Evolutionary conservation across 2,797 vertebrate genomes (phyloP).

Genomic region (Siniperca obscura): DNA sequence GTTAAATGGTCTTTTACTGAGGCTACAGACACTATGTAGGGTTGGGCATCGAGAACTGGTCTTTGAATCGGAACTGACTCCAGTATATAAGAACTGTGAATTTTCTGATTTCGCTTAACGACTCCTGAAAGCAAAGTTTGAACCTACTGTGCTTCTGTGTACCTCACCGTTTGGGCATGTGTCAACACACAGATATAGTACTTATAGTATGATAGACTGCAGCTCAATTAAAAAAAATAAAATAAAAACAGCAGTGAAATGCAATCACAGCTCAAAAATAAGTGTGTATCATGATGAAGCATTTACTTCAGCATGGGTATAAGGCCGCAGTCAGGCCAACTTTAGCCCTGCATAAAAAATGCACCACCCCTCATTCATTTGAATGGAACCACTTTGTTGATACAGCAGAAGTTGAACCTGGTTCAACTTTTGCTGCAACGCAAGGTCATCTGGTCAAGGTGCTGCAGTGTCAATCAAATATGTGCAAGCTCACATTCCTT

Average conservation of each 20-base stretch:
- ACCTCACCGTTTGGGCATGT: not conserved
- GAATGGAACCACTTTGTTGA: not conserved
- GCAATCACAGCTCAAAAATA: not conserved
- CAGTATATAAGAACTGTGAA: not conserved
- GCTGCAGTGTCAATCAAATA: not conserved
- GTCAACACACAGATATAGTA: not conserved
- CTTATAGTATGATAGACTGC: not conserved
- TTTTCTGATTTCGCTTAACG: not conserved
- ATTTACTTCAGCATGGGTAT: not conserved
- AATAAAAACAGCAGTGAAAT: not conserved
- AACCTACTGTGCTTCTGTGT: not conserved
- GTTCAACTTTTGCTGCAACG: not conserved
- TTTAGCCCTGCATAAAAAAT: not conserved
- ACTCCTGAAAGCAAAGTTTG: not conserved
- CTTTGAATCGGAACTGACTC: not conserved
- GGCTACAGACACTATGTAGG: slow-evolving; percentile 38
- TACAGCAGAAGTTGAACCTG: not conserved
- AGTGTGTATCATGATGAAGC: not conserved
- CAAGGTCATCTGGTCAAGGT: not conserved
- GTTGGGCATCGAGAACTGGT: slow-evolving; percentile 59
- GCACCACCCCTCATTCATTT: not conserved
- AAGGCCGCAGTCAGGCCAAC: not conserved
- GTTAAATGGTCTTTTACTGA: slow-evolving; percentile 34
- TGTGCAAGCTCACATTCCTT: not conserved
- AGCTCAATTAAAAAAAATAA: not conserved